Evolutionary conservation across 1,140 invertebrate species (phyloP).

Genomic region (Bombus huntii): DNA sequence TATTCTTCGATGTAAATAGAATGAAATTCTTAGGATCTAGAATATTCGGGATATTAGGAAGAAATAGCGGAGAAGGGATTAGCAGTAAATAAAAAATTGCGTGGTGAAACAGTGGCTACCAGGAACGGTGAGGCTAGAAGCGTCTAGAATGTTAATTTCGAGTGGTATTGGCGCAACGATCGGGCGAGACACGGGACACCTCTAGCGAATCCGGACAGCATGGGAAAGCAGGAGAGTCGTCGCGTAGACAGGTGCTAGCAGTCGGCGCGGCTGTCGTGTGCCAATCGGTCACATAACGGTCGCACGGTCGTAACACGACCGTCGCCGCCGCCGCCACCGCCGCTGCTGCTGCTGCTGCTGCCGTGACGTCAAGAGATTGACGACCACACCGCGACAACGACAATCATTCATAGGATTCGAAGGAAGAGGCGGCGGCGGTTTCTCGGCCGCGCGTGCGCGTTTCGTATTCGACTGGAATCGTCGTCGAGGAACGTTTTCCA

Average conservation of each 20-base stretch:
- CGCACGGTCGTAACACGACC: conserved; percentile 77
- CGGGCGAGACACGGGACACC: background rate
- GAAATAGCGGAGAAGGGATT: background rate
- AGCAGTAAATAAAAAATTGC: background rate
- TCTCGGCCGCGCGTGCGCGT: conserved; percentile 36
- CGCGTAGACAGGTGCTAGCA: conserved; percentile 59
- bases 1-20: too few relatives aligned
- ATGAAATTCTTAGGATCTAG: too few relatives aligned
- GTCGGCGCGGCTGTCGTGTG: conserved; percentile 64
- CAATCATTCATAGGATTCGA: conserved; percentile 66
- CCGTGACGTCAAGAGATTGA: conserved; percentile 69
- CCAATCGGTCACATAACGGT: conserved; percentile 81
- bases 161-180: background rate
- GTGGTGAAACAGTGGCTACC: background rate
- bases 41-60: accelerated
- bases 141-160: conserved; percentile 12
- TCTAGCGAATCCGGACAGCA: conserved; percentile 33
- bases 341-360: conserved; percentile 59
- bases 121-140: background rate
- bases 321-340: conserved; percentile 69
- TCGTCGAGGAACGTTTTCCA: background rate
- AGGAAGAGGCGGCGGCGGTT: conserved; percentile 15
- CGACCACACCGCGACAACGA: conserved; percentile 61
- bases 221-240: conserved; percentile 48
- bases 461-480: background rate